Base-by-base conservation (phyloP, 30 jellyfish, hydroid and myxozoan genomes). In the Aurelia sp. region DNA sequence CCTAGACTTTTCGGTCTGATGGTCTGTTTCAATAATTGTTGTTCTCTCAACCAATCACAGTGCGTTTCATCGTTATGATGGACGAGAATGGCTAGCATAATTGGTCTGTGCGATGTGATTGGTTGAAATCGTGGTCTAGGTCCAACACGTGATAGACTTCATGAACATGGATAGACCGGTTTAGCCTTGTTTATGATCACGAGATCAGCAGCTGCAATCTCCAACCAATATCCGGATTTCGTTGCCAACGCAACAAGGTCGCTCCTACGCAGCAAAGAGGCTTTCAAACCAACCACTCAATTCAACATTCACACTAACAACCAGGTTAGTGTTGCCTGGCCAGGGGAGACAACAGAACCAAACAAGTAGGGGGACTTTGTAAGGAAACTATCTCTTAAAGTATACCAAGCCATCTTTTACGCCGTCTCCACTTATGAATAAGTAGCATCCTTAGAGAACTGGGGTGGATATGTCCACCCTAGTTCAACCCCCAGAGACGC, bases 21-120 rank as follows among this genome's bases (percentile, higher is more conserved):
- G 57, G 81, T 22, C 81, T 24, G 19, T 31, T 31, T 40, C 10
- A 70, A 17, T 15, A 51, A 24, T 51, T 18, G 51, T 70, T 44
- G 38, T 13, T 27, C 40, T 11, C 17, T 18, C 85, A 58, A 47
- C 92, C 92, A 82, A 82, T 82, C 92, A 82, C 64, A 58, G 12
- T 9, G 35, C 76, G 67, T 13, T 16, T 33, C 41, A 30, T 18
- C 60, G 11, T 24, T 20, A 16, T 59, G 80, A 62, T 79, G 71
- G 89, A 79, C 89, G 66, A 65, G 66, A 21, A 58, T 9, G 89
- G 89, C 89, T 79, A 79, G 80, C 89, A 64, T 40, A 79, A 20
- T 63, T 48, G 72, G 89, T 59, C 80, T 64, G 76, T 73, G 63
- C 47, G 81, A 33, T 44, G 40, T 71, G 92, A 82, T 82, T 82